phyloP scores from a whole-genome alignment of 2,113 vertebrate genomes.

The Carassius auratus region DNA sequence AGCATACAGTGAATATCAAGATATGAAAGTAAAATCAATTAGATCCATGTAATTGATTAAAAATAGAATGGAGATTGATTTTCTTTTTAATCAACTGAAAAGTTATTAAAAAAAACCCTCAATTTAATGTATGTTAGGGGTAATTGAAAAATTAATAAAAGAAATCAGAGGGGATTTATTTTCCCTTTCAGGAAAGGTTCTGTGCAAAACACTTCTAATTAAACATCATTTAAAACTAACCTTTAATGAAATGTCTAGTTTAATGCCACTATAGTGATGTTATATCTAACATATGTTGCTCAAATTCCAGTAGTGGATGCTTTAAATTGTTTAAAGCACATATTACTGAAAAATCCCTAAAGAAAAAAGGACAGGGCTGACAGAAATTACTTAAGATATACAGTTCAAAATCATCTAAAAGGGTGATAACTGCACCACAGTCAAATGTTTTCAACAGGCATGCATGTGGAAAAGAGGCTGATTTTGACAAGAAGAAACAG shows the following conservation, averaged over 20 bases:
- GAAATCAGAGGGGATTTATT: constrained; percentile 57
- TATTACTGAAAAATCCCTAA: not conserved
- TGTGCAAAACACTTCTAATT: not conserved
- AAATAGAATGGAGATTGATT: constrained; percentile 58
- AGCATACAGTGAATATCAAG: constrained; percentile 48
- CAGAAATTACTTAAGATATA: not conserved
- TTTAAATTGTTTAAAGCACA: not conserved
- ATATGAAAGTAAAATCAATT: constrained; percentile 59
- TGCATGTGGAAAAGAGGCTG: not conserved
- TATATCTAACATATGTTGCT: not conserved
- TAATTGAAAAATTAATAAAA: constrained; percentile 64
- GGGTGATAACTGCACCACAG: not conserved
- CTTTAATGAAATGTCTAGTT: not conserved
- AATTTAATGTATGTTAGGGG: constrained; percentile 57
- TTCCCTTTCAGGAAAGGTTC: constrained; percentile 1
- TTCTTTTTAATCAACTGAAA: constrained; percentile 67
- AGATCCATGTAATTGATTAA: constrained; percentile 52
- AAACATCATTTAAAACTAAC: not conserved
- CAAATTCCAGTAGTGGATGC: too few relatives aligned
- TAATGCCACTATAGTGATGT: not conserved
- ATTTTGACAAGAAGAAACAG: constrained; percentile 17
- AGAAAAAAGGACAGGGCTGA: not conserved
- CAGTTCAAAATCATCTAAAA: not conserved
- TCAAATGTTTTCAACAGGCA: not conserved
- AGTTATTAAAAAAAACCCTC: constrained; percentile 62